Evolutionary conservation across 2,797 vertebrate species (phyloP), one percentile per base, ranked within the genome.

Genomic region (Lepidocolaptes lacrymiger): DNA sequence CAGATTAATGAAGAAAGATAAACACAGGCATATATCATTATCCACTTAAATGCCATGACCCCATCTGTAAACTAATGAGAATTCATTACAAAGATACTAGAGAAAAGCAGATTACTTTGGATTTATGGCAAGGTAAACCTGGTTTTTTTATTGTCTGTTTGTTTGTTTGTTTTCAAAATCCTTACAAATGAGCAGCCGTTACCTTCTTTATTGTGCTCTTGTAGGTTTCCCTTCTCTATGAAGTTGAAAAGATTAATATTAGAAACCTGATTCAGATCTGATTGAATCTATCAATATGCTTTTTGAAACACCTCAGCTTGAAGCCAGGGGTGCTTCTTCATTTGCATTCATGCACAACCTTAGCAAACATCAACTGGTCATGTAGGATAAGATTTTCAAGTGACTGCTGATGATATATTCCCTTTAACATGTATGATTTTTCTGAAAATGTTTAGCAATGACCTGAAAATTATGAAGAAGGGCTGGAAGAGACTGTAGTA

Each of bases 101-200:
- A 93, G 94, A 89, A 94, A 97, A 96, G 96, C 62, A 97, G 97
- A 97, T 96, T 96, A 93, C 36, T 79, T 74, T 91, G 93, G 96
- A 92, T 96, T 96, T 96, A 79, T 84, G 73, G 85, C 48, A 85
- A 76, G 54, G 82, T 93, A 95, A 97, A 96, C 81, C 97, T 84
- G 92, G 81, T 93, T 93, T 91, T 88, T 66, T 91, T 84, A 72
- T 84, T 92, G 66, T 72, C 73, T 92, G 41, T 89, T 77, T 84
- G 89, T 89, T 77, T 84, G 89, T 73, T 94, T 92, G 58, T 82
- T 91, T 77, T 94, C 93, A 59, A 91, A 94, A 85, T 88, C 68
- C 62, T 85, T 86, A 88, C 86, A 97, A 96, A 95, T 93, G 68
- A 97, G 93, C 73, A 88, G 80, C 63, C 4, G 1, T 93, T 93